Conservation (phyloP, 2,888 invertebrate species). For the Trimorus sp. region DNA sequence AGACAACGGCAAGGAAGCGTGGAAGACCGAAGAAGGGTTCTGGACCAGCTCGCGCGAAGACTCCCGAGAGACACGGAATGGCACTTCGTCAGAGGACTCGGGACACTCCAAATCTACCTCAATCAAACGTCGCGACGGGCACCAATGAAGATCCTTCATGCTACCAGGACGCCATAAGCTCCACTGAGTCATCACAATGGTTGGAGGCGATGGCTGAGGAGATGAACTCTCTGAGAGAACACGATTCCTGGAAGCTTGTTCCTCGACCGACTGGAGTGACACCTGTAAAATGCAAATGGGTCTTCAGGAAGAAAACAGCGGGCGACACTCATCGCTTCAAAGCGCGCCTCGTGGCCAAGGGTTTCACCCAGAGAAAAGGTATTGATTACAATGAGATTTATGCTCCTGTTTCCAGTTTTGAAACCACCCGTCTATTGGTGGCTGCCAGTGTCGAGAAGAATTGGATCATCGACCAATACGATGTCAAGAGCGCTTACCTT, state of each 20-base stretch:
- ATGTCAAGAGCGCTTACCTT: constrained; percentile 54
- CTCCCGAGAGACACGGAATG: constrained; percentile 18
- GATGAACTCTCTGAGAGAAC: constrained; percentile 32
- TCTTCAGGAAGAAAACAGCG: constrained; percentile 49
- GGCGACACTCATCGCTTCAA: constrained; percentile 43
- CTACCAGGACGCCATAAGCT: background rate
- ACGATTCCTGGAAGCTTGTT: constrained; percentile 13
- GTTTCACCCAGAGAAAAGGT: constrained; percentile 42
- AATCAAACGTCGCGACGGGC: background rate
- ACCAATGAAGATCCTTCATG: background rate
- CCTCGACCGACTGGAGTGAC: constrained; percentile 33
- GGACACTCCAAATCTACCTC: background rate
- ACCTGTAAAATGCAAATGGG: constrained; percentile 46
- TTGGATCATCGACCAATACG: constrained; percentile 60
- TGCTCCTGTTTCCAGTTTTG: constrained; percentile 62
- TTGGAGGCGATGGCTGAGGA: constrained; percentile 57
- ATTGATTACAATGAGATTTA: constrained; percentile 62
- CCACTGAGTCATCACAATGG: constrained; percentile 20
- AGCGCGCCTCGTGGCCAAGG: constrained; percentile 65
- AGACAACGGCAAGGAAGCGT: background rate
- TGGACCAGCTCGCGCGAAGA: background rate
- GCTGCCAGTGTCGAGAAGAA: constrained; percentile 48
- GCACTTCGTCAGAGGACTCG: constrained; percentile 22
- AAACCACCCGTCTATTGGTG: constrained; percentile 49
- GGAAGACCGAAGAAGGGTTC: background rate